Percentiles rank a stretch among this genome's conserved stretches.
These are phyloP conservation scores for Zaprionus inermis DNA, from an alignment of 1,140 invertebrate genomes.

Conservation along the genomic window DNA sequence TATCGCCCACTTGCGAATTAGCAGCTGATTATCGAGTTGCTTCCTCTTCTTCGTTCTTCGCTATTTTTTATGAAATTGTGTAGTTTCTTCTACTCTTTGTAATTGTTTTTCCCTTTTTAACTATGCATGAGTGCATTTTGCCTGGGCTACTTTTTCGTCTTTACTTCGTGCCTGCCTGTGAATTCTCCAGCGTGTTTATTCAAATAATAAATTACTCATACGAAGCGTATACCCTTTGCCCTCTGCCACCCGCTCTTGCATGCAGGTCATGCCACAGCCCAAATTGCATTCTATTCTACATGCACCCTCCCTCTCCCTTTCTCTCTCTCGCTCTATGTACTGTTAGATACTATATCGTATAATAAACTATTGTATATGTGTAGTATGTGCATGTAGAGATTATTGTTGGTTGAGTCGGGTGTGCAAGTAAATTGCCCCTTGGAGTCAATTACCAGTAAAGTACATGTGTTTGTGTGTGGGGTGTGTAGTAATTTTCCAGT, in stretches of 20 bases:
- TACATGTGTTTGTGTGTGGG: neutral
- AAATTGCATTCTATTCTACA: conserved; percentile 8
- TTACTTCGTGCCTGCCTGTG: conserved; percentile 22
- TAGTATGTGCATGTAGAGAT: neutral
- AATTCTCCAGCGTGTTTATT: conserved; percentile 8
- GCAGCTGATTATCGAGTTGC: conserved; percentile 11
- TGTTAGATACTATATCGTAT: no score
- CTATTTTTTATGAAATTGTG: neutral
- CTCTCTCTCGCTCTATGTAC: neutral
- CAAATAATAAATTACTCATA: conserved; percentile 19
- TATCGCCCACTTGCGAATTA: conserved; percentile 1
- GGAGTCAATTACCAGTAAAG: conserved; percentile 13
- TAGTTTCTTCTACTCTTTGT: neutral
- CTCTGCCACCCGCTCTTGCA: neutral
- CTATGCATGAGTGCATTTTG: conserved; percentile 21
- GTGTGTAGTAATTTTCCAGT: conserved; percentile 5
- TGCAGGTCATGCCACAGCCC: conserved; percentile 1
- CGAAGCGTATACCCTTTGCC: neutral
- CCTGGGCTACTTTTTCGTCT: neutral
- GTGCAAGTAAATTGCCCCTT: conserved; percentile 9
- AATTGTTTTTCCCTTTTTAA: neutral
- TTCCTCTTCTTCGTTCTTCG: neutral
- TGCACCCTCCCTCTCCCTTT: neutral
- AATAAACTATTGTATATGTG: no score
- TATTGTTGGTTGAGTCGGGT: neutral